Evolutionary conservation across 2,113 vertebrate genomes (phyloP), one percentile per base, ranked within the genome.

Genomic region (Chlorodrepanis virens): DNA sequence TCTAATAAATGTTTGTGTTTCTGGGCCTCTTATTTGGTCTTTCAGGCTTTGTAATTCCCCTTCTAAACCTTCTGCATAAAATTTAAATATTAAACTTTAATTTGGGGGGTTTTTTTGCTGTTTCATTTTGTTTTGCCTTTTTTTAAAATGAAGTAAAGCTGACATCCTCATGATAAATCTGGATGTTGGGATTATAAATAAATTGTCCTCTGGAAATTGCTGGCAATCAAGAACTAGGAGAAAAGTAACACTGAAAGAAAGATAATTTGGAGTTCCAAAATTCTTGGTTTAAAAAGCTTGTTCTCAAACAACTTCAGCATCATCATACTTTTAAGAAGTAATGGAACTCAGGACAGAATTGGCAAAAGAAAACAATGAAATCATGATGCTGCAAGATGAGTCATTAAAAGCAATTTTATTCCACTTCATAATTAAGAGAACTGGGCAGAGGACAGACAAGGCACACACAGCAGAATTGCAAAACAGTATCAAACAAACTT

Each of bases 61-160:
- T 56, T 67, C 60, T 42, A 47, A 82, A 1, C 15, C 8, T 37
- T 14, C 31, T 56, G 40, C 9, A 68, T 42, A 40, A 79, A 82
- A 90, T 29, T 17, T 50, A 63, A 71, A 50, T 18, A 64, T 59
- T 45, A 75, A 22, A 42, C 40, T 54, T n/a, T 45, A 57, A 71
- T 25, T 57, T 8, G 0, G 1, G 15, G 9, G 3, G 1, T 4
- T 0, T 4, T 35, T 23, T 57, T 23, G 10, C 11, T 19, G 6
- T 19, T 18, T 33, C 8, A 35, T n/a, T 35, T 71, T 40, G 3
- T 12, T 56, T 64, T 28, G 5, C 4, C 6, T 21, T 64, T 47
- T 56, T 59, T 39, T 14, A 1, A 7, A 74, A 40, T 50, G 5
- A 90, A 21, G 20, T 40, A 87, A 67, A 42, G 23, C 14, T 82